Evolutionary conservation across 2,888 invertebrate species (phyloP).

Genomic region (Drosophila putrida): DNA sequence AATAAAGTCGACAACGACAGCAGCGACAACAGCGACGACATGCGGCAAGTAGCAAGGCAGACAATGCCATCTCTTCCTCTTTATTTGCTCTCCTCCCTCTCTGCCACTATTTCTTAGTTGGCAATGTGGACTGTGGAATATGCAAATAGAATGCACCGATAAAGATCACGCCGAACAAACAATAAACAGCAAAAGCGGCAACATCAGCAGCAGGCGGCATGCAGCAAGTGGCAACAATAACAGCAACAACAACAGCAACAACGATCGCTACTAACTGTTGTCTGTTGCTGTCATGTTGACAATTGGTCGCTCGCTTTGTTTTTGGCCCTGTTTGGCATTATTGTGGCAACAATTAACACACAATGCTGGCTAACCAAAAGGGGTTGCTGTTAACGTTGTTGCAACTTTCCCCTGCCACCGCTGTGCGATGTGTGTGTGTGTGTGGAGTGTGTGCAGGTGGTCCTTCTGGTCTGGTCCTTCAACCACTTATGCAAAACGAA

Average conservation of each 20-base stretch:
- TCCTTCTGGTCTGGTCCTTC: slow-evolving; percentile 32
- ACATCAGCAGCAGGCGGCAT: slow-evolving; percentile 29
- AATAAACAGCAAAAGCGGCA: slow-evolving; percentile 58
- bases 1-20: slow-evolving; percentile 72
- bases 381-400: slow-evolving; percentile 19
- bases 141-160: slow-evolving; percentile 74
- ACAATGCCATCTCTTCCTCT: slow-evolving; percentile 37
- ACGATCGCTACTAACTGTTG: slow-evolving; percentile 74
- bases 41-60: slow-evolving; percentile 27
- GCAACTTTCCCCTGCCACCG: neutral
- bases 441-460: slow-evolving; percentile 65
- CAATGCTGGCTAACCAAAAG: slow-evolving; percentile 66
- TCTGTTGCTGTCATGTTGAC: slow-evolving; percentile 85
- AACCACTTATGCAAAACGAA: slow-evolving; percentile 85
- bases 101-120: slow-evolving; percentile 3
- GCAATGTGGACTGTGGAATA: slow-evolving; percentile 62
- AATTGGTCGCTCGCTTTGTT: slow-evolving; percentile 76
- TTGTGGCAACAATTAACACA: slow-evolving; percentile 76
- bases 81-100: neutral
- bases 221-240: slow-evolving; percentile 21
- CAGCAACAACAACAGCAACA: slow-evolving; percentile 46
- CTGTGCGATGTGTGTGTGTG: neutral
- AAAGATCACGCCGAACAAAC: slow-evolving; percentile 76
- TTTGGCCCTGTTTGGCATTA: slow-evolving; percentile 66
- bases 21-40: slow-evolving; percentile 27